These are phyloP conservation scores for Pandemis corylana DNA, from an alignment of 2,888 invertebrate species.

Conservation along the genomic window DNA sequence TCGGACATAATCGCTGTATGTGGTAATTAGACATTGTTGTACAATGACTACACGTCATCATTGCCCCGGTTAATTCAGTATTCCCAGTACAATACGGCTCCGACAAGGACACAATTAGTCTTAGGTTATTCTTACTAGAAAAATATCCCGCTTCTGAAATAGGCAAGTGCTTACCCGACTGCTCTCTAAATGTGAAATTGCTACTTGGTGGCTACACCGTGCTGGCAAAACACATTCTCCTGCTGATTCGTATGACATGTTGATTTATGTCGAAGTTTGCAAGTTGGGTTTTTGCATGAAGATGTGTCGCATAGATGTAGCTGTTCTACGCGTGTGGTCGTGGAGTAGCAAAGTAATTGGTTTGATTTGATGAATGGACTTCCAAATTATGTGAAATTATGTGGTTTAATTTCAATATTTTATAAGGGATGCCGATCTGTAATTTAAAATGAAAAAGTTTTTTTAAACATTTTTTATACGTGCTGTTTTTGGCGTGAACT, in stretches of 20 bases:
- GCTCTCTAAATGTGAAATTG: background rate
- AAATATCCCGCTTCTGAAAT: conserved; percentile 25
- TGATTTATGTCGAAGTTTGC: no score
- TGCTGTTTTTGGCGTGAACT: background rate
- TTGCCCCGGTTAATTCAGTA: conserved; percentile 39
- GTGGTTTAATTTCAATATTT: no score
- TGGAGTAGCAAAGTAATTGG: no score
- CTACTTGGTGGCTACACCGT: no score
- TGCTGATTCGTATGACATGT: no score
- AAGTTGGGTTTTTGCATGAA: no score
- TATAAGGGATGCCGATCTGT: no score
- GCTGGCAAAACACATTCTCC: no score
- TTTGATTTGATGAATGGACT: no score
- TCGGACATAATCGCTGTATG: conserved; percentile 32
- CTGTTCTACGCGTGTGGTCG: no score
- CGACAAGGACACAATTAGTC: conserved; percentile 42
- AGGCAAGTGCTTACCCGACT: conserved; percentile 12
- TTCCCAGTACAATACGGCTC: conserved; percentile 40
- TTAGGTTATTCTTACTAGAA: conserved; percentile 18
- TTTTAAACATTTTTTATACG: background rate
- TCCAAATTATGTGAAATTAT: no score
- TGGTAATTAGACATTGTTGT: conserved; percentile 40
- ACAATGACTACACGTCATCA: conserved; percentile 42
- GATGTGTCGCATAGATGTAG: no score
- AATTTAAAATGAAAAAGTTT: background rate